Conservation (phyloP, 1,140 invertebrate species). For the Artemia franciscana region DNA sequence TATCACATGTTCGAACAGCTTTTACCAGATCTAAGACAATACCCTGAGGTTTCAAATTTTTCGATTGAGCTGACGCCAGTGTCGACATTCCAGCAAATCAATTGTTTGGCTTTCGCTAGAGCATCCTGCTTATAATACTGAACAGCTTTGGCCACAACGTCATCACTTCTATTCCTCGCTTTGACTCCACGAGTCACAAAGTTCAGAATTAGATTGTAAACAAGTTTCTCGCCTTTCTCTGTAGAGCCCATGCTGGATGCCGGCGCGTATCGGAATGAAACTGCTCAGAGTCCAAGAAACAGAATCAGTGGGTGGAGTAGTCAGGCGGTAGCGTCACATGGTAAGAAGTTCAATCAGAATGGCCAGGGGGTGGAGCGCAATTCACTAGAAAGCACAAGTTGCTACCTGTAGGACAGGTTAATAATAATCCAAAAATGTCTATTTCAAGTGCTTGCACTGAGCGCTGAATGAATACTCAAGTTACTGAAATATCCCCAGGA, state of each 20-base stretch:
- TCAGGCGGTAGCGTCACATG: not conserved
- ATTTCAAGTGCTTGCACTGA: too few relatives aligned
- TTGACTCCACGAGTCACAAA: not conserved
- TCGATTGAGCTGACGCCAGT: not conserved
- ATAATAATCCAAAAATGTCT: too few relatives aligned
- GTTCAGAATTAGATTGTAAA: not conserved
- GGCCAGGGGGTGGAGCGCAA: not conserved
- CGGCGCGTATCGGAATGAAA: not conserved
- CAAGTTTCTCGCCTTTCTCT: not conserved
- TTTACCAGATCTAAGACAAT: too few relatives aligned
- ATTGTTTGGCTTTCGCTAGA: not conserved
- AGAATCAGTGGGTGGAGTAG: not conserved
- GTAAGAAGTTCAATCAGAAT: not conserved
- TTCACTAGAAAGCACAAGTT: too few relatives aligned
- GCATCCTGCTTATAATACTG: not conserved
- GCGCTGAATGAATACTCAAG: too few relatives aligned
- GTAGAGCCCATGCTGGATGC: not conserved
- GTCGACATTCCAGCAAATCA: not conserved
- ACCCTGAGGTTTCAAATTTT: too few relatives aligned
- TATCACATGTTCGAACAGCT: too few relatives aligned
- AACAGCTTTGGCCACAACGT: not conserved
- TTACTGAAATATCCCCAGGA: too few relatives aligned
- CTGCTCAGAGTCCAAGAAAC: not conserved
- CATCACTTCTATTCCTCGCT: not conserved
- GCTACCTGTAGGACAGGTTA: too few relatives aligned